These are phyloP conservation scores for Neoascia interrupta DNA, from an alignment of 2,888 invertebrate genomes.

Conservation along the genomic window DNA sequence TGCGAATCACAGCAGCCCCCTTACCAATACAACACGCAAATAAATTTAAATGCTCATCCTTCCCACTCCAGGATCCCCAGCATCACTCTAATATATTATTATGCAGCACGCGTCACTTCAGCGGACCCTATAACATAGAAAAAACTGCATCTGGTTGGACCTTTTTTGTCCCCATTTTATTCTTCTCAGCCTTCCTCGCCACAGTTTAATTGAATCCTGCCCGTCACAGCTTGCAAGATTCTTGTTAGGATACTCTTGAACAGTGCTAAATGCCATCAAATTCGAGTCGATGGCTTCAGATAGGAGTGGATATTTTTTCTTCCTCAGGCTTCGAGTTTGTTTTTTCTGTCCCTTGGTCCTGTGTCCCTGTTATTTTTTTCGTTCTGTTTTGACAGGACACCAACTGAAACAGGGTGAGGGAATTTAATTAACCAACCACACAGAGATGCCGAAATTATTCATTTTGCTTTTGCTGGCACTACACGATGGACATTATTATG, in stretches of 20 bases:
- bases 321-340: no score
- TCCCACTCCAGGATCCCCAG: background rate
- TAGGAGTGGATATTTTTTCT: no score
- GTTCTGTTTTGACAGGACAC: no score
- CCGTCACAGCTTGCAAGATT: conserved; percentile 29
- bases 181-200: background rate
- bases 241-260: conserved; percentile 14
- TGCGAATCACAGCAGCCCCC: conserved; percentile 27
- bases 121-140: background rate
- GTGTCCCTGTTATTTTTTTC: background rate
- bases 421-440: conserved; percentile 61
- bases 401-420: background rate
- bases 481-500: conserved; percentile 56
- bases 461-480: conserved; percentile 16
- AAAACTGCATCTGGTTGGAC: conserved; percentile 23
- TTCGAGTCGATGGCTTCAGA: conserved; percentile 22
- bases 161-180: background rate
- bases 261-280: conserved; percentile 34
- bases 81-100: conserved; percentile 22
- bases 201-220: conserved; percentile 49
- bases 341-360: background rate
- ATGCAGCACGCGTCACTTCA: conserved; percentile 46
- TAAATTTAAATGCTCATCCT: conserved; percentile 44
- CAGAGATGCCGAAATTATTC: conserved; percentile 50
- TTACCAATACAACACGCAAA: conserved; percentile 7